phyloP scores from a whole-genome alignment of 2,113 vertebrate species.

The Taxidea taxus region DNA sequence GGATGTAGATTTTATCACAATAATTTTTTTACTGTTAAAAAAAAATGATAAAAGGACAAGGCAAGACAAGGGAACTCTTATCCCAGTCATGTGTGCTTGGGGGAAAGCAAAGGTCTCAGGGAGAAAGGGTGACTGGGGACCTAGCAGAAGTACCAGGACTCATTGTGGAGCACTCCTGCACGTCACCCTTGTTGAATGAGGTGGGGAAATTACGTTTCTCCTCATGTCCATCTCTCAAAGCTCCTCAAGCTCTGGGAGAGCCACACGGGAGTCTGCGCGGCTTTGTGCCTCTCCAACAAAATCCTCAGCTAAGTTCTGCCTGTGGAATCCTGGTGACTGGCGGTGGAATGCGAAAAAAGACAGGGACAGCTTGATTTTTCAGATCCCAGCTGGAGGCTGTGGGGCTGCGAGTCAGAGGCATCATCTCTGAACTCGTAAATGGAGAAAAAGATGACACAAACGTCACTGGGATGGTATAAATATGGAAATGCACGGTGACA shows the following conservation, averaged over 20 bases:
- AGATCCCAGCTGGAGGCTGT: conserved; percentile 37
- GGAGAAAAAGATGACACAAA: not conserved
- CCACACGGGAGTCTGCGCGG: not conserved
- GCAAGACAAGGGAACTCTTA: not conserved
- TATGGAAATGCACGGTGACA: not conserved
- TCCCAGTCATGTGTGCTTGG: not conserved
- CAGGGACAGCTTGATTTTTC: conserved; percentile 37
- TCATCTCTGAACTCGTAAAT: conserved; percentile 16
- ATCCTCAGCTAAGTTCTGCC: conserved; percentile 22
- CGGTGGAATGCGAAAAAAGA: not conserved
- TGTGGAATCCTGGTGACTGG: not conserved
- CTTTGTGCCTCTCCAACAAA: not conserved
- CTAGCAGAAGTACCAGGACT: not conserved
- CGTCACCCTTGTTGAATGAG: not conserved
- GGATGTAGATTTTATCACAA: not conserved
- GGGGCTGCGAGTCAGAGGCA: conserved; percentile 19
- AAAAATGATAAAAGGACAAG: not conserved
- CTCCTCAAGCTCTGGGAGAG: not conserved
- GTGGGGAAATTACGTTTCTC: not conserved
- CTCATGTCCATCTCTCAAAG: not conserved
- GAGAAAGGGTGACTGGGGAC: not conserved
- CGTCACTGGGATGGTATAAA: not conserved
- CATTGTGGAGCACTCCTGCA: no score
- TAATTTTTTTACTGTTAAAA: not conserved
- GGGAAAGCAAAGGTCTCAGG: not conserved